Percentiles rank a stretch among this genome's conserved stretches.
These are phyloP conservation scores for Melanotaenia nigrans DNA, from an alignment of 2,797 vertebrate genomes.

Conservation along the genomic window DNA sequence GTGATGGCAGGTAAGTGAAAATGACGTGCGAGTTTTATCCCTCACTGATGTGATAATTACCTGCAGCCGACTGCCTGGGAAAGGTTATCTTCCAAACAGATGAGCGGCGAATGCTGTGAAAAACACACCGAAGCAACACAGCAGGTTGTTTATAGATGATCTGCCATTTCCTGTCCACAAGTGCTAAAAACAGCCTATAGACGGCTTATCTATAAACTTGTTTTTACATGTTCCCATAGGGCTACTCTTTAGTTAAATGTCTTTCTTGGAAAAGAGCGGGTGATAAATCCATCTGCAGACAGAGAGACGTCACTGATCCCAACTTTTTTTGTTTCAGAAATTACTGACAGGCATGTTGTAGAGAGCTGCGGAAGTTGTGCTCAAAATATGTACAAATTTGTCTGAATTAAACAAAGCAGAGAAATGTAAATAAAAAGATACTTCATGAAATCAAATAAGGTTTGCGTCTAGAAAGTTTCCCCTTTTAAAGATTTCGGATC, in stretches of 20 bases:
- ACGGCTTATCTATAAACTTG: slow-evolving; percentile 14
- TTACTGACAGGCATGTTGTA: slow-evolving; percentile 33
- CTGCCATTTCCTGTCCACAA: slow-evolving; percentile 26
- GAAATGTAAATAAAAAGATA: not conserved
- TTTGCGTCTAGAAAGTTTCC: slow-evolving; percentile 41
- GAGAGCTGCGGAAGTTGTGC: slow-evolving; percentile 5
- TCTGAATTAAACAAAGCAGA: slow-evolving; percentile 27
- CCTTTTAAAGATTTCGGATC: slow-evolving; percentile 64
- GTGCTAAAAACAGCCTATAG: slow-evolving; percentile 17
- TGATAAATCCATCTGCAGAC: slow-evolving; percentile 28
- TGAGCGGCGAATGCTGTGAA: slow-evolving; percentile 38
- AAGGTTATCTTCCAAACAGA: slow-evolving; percentile 64
- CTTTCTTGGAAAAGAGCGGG: slow-evolving; percentile 21
- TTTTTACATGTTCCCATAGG: not conserved
- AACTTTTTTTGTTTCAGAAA: slow-evolving; percentile 31
- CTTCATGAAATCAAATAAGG: slow-evolving; percentile 52
- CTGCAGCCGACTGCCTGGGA: slow-evolving; percentile 42
- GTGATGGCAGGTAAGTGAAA: slow-evolving; percentile 64
- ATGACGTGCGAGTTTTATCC: slow-evolving; percentile 63
- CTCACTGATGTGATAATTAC: slow-evolving; percentile 69
- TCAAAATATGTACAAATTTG: slow-evolving; percentile 32
- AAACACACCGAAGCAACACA: slow-evolving; percentile 19
- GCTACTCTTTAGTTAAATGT: slow-evolving; percentile 24
- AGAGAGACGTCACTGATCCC: slow-evolving; percentile 22
- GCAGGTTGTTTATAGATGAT: slow-evolving; percentile 17